Evolutionary conservation across 2,888 invertebrate species (phyloP).

Genomic region (Entomobrya multifasciata): DNA sequence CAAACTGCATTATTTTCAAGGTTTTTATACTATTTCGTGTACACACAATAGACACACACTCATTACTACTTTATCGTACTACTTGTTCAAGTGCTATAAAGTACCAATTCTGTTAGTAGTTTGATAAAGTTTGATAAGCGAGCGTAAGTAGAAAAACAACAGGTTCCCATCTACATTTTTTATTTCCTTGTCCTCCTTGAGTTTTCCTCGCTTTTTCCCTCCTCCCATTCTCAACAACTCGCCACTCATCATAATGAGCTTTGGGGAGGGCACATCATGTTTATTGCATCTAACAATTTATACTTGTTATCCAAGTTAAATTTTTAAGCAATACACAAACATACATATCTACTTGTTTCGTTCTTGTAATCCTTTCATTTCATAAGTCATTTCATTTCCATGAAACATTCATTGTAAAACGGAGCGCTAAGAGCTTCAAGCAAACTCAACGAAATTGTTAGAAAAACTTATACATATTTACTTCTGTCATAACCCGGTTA

Average conservation of each 20-base stretch:
- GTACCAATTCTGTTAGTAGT: background rate
- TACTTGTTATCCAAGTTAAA: too few species aligned
- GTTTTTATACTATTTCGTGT: background rate
- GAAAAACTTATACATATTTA: too few species aligned
- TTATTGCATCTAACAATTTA: background rate
- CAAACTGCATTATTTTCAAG: background rate
- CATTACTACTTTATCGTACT: background rate
- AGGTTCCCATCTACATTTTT: constrained; percentile 53
- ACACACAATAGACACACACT: background rate
- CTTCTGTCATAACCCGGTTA: too few species aligned
- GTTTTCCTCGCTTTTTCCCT: background rate
- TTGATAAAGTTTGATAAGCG: background rate
- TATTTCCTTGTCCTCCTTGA: background rate
- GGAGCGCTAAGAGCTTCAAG: background rate
- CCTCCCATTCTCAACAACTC: constrained; percentile 20
- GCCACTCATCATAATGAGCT: constrained; percentile 53
- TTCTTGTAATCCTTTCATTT: background rate
- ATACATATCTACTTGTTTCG: background rate
- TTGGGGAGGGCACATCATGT: background rate
- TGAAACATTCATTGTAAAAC: constrained; percentile 34
- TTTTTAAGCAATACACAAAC: constrained; percentile 12
- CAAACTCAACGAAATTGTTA: too few species aligned
- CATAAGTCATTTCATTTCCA: background rate
- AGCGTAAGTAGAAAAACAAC: constrained; percentile 43
- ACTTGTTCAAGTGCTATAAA: background rate